A percentile compares a stretch with the other conserved stretches of the same genome.
Conservation (phyloP, 2,888 invertebrate genomes). For the Bedellia somnulentella region DNA sequence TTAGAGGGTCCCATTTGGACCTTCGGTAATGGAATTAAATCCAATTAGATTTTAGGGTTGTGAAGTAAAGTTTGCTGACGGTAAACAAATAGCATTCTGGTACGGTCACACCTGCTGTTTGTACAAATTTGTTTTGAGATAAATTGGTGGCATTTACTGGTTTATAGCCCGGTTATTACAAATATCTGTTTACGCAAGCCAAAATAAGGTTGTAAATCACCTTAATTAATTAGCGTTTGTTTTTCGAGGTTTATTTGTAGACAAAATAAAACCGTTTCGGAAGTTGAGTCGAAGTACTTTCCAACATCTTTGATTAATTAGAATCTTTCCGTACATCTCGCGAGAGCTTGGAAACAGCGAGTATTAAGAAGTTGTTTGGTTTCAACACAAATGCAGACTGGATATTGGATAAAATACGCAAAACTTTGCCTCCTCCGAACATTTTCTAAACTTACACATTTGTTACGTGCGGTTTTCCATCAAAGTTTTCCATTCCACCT, state of each 20-base stretch:
- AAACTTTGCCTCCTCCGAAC: conserved; percentile 24
- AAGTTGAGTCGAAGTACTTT: too few species aligned
- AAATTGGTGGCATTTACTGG: conserved; percentile 23
- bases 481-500: conserved; percentile 44
- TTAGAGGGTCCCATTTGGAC: conserved; percentile 53
- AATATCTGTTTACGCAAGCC: too few species aligned
- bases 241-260: too few species aligned
- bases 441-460: conserved; percentile 33
- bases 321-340: not conserved
- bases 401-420: conserved; percentile 40
- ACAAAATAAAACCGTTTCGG: too few species aligned
- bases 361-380: conserved; percentile 26
- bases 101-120: conserved; percentile 39
- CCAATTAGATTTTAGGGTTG: conserved; percentile 60
- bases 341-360: conserved; percentile 1
- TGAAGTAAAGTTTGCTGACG: conserved; percentile 52
- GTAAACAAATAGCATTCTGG: conserved; percentile 50
- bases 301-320: conserved; percentile 4
- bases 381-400: conserved; percentile 10
- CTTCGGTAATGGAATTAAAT: conserved; percentile 59
- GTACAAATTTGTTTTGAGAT: conserved; percentile 28
- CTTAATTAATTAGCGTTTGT: too few species aligned
- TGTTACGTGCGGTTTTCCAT: conserved; percentile 46
- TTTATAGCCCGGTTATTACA: conserved; percentile 3
- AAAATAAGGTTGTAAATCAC: too few species aligned